Conservation (phyloP, 2,113 vertebrate genomes). For the Pterocles orientalis region DNA sequence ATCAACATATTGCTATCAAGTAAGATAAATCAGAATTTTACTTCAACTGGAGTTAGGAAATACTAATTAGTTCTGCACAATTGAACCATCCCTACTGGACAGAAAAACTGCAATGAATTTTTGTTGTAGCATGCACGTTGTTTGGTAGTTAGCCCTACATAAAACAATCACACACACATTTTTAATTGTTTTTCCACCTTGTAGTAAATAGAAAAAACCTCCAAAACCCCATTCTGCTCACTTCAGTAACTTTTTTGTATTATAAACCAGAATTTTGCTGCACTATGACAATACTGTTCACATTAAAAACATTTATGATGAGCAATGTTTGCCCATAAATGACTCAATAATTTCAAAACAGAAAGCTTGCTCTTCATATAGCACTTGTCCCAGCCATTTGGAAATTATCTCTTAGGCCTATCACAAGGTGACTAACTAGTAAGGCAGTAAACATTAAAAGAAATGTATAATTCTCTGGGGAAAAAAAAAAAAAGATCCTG, state of each 20-base stretch:
- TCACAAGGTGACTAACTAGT: neutral
- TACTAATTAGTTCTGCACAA: neutral
- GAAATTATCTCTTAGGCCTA: neutral
- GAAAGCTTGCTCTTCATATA: neutral
- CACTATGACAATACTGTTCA: neutral
- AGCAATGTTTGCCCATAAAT: neutral
- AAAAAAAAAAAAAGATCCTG: neutral
- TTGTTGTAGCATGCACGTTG: fast-evolving
- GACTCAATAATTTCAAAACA: neutral
- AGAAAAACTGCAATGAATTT: neutral
- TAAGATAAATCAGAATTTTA: neutral
- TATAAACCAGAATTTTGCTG: neutral
- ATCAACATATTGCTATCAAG: neutral
- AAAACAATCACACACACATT: neutral
- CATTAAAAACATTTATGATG: neutral
- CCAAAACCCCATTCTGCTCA: neutral
- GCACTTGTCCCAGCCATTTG: neutral
- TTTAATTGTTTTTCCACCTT: neutral
- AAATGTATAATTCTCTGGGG: neutral
- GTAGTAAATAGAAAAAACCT: neutral
- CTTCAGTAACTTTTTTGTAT: neutral
- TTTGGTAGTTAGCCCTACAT: neutral
- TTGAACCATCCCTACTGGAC: neutral
- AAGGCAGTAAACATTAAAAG: neutral
- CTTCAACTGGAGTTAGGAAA: neutral